These are phyloP conservation scores for Spongilla lacustris DNA, from an alignment of 37 sponge, comb jelly and placozoan species.

Conservation along the genomic window DNA sequence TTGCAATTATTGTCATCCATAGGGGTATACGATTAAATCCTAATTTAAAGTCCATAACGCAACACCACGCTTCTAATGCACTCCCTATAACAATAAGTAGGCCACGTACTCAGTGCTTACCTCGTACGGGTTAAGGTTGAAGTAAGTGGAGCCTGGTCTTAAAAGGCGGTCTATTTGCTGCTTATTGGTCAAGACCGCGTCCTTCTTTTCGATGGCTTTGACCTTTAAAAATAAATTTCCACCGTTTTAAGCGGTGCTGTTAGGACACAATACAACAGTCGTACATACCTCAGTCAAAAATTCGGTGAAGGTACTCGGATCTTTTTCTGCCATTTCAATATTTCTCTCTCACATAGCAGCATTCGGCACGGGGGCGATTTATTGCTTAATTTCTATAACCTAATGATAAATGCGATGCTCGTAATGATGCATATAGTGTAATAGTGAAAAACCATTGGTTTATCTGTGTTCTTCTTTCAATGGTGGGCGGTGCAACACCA, in stretches of 20 bases:
- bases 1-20: no score
- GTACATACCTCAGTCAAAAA: slow-evolving; percentile 56
- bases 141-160: slow-evolving; percentile 91
- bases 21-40: no score
- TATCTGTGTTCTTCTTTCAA: no score
- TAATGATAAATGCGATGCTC: background rate
- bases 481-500: no score
- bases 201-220: slow-evolving; percentile 93
- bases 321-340: no score
- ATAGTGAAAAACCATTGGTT: no score
- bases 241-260: no score
- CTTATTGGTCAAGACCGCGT: slow-evolving; percentile 84
- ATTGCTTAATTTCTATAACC: background rate
- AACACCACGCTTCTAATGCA: no score
- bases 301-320: background rate
- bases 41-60: no score
- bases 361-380: background rate
- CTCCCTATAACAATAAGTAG: no score
- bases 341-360: background rate
- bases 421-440: background rate
- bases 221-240: slow-evolving; percentile 43
- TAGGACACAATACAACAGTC: no score
- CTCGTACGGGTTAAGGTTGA: slow-evolving; percentile 96
- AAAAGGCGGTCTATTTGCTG: slow-evolving; percentile 93
- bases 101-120: slow-evolving; percentile 36